A percentile compares a stretch with the other conserved stretches of the same genome.
phyloP scores from a whole-genome alignment of 1,140 invertebrate species.

The Pseudomyrmex gracilis region DNA sequence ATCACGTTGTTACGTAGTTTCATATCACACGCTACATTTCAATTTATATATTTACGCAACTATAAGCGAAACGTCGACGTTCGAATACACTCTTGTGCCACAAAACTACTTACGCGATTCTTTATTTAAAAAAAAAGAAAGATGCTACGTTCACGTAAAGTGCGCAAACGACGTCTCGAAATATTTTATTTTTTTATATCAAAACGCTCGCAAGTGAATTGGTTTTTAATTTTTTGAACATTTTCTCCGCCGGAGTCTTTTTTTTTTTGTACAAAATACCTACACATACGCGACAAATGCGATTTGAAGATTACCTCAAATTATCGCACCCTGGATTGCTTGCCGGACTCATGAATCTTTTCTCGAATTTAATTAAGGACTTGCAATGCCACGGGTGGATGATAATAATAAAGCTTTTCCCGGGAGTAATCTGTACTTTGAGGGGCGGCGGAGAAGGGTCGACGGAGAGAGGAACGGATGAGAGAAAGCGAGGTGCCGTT shows the following conservation, averaged over 20 bases:
- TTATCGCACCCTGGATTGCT: constrained; percentile 49
- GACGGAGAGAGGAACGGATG: constrained; percentile 7
- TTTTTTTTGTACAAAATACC: background rate
- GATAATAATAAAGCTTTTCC: constrained; percentile 77
- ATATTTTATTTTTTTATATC: no score
- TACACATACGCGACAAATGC: background rate
- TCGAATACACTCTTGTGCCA: background rate
- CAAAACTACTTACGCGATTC: no score
- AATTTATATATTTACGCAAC: constrained; percentile 5
- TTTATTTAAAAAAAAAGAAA: no score
- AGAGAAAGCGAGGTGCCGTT: constrained; percentile 72
- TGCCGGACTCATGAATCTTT: constrained; percentile 74
- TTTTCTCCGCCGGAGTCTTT: background rate
- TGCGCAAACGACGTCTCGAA: no score
- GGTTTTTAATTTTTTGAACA: background rate
- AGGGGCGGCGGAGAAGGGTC: constrained; percentile 19
- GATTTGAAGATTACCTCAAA: constrained; percentile 23
- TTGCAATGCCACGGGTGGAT: constrained; percentile 73
- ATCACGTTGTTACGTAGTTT: background rate
- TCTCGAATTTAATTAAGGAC: constrained; percentile 77
- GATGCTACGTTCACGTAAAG: no score
- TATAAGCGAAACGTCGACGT: no score
- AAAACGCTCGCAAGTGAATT: no score
- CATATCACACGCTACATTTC: background rate
- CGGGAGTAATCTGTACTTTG: constrained; percentile 63